A percentile compares a stretch with the other conserved stretches of the same genome.
Evolutionary conservation across 2,113 vertebrate species (phyloP).

Genomic region (Zosterops borbonicus): DNA sequence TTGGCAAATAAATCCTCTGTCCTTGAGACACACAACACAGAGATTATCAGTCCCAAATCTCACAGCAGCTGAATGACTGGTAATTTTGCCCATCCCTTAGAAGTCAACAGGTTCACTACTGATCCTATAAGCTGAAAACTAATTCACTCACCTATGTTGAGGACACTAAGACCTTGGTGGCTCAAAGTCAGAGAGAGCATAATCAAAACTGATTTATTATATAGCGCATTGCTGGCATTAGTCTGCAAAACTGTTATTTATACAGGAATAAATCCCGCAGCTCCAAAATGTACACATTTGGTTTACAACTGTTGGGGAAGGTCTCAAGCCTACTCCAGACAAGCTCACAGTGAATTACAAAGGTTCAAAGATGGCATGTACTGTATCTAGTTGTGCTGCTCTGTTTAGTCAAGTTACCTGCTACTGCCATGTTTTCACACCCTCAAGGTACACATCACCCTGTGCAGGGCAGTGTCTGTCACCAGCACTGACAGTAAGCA

Average conservation of each 20-base stretch:
- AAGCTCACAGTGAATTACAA: neutral
- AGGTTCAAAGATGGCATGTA: neutral
- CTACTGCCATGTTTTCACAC: neutral
- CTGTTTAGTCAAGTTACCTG: neutral
- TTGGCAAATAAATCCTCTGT: neutral
- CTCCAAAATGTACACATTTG: neutral
- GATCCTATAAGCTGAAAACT: neutral
- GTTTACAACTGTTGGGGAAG: neutral
- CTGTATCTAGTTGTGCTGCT: neutral
- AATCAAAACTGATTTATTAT: neutral
- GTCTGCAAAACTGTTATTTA: neutral
- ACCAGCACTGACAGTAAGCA: neutral
- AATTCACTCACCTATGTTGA: neutral
- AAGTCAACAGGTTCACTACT: neutral
- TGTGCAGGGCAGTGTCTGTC: neutral
- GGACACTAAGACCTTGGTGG: neutral
- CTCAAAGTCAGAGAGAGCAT: neutral
- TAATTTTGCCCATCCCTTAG: neutral
- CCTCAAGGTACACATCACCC: neutral
- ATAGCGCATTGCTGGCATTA: neutral
- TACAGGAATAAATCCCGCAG: neutral
- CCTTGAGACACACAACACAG: neutral
- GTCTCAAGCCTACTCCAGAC: neutral
- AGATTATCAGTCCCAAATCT: neutral
- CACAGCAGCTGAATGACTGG: neutral